Base-by-base conservation (phyloP, 2,797 vertebrate genomes). In the Channa striata region DNA sequence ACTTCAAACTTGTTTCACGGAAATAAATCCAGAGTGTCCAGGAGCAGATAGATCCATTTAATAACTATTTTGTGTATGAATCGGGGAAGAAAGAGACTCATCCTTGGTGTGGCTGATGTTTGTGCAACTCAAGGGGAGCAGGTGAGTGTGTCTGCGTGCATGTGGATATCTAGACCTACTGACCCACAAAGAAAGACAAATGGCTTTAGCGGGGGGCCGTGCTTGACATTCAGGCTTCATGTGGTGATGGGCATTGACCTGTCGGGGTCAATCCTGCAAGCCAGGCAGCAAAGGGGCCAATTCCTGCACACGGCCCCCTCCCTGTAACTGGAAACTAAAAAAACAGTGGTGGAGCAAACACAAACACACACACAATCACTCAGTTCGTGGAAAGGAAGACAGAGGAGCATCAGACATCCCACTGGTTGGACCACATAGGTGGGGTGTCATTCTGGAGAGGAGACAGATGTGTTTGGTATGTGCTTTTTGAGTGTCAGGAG, bases 161-260 rank as follows among this genome's bases (percentile, higher is more conserved):
- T 42, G 8, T 50, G 37, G 49, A 57, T 48, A 17, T 56, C 70
- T 14, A 43, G 59, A 60, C 72, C 2, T 64, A 54, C 73, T 89
- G 84, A 91, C 83, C 89, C 74, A 77, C 85, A 78, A 84, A 78
- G 84, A 78, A 93, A 93, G 92, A 94, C 93, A 93, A 93, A 94
- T 92, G 91, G 78, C 77, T 88, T 46, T 83, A 86, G 87, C 86
- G 40, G 84, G 92, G 82, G 90, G 86, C 44, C 10, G 11, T 43
- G 82, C 76, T 81, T 90, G 89, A 93, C 93, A 89, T 91, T 89
- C 91, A 81, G 87, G 89, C 83, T 89, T 91, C 91, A 86, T 88
- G 88, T 69, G 82, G 90, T 94, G 94, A 94, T 93, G 92, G 88
- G 91, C 64, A 59, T 39, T 91, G 93, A 93, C 93, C 93, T 76